phyloP scores from a whole-genome alignment of 2,797 vertebrate genomes.

The Coreius guichenoti region DNA sequence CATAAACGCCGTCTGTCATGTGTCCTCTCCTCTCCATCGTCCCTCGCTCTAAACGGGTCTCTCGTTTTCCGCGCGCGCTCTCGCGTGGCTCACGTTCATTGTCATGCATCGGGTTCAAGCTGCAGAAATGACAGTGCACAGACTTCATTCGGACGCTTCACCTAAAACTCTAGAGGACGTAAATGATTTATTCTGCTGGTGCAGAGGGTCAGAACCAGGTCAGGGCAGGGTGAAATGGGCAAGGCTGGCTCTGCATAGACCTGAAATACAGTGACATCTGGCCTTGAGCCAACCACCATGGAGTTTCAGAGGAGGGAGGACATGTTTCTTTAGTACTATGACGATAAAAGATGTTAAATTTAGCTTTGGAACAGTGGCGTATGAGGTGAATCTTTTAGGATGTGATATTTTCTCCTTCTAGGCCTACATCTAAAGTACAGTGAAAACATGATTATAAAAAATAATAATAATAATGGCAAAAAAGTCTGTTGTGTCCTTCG shows the following conservation, averaged over 20 bases:
- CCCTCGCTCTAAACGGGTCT: neutral
- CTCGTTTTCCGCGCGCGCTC: neutral
- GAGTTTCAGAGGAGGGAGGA: neutral
- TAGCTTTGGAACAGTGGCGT: neutral
- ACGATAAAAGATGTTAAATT: neutral
- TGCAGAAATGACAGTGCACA: slow-evolving; percentile 35
- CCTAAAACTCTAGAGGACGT: slow-evolving; percentile 56
- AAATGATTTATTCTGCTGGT: slow-evolving; percentile 65
- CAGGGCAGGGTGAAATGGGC: slow-evolving; percentile 53
- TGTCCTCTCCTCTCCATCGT: neutral
- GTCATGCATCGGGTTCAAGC: slow-evolving; percentile 29
- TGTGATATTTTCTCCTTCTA: neutral
- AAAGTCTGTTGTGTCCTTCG: neutral
- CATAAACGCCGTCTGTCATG: neutral
- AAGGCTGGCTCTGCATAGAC: slow-evolving; percentile 25
- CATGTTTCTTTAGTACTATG: neutral
- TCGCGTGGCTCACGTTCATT: slow-evolving; percentile 13
- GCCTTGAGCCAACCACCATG: slow-evolving; percentile 8
- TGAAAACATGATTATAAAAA: neutral
- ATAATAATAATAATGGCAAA: neutral
- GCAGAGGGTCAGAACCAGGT: slow-evolving; percentile 60
- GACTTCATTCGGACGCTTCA: slow-evolving; percentile 37
- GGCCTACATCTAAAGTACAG: neutral
- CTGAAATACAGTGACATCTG: slow-evolving; percentile 20
- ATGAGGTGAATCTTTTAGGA: neutral